Percentiles rank a stretch among this genome's conserved stretches.
Evolutionary conservation across 2,888 invertebrate genomes (phyloP).

Genomic region (Leptarthrus brevirostris): DNA sequence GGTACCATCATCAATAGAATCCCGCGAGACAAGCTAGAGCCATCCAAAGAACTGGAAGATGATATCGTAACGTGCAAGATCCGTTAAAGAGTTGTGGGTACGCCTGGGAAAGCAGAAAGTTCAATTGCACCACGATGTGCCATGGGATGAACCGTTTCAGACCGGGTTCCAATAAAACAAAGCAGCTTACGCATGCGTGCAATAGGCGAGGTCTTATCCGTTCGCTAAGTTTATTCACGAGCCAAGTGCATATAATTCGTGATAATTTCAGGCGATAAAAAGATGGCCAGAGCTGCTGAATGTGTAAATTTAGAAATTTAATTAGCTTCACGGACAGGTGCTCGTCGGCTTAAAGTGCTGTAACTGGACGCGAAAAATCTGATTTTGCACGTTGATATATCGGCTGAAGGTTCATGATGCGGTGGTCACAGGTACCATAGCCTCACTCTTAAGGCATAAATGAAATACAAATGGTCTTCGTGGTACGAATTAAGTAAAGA

Average conservation of each 20-base stretch:
- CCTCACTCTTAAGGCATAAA: too few species aligned
- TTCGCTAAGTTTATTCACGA: constrained; percentile 9
- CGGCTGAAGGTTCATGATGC: not conserved
- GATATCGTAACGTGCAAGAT: constrained; percentile 48
- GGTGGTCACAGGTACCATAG: not conserved
- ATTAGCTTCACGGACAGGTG: constrained; percentile 47
- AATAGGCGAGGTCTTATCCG: constrained; percentile 34
- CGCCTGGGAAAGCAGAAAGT: constrained; percentile 40
- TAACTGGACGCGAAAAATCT: not conserved
- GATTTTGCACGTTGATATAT: constrained; percentile 17
- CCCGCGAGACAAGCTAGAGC: constrained; percentile 2
- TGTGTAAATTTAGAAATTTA: constrained; percentile 45
- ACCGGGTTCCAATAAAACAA: constrained; percentile 39
- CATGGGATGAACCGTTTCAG: constrained; percentile 30
- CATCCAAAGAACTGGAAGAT: constrained; percentile 30
- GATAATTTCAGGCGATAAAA: constrained; percentile 39
- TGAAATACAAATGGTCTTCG: too few species aligned
- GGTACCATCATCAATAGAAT: not conserved
- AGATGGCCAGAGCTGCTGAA: constrained; percentile 33
- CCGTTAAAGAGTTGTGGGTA: constrained; percentile 31
- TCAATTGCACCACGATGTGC: constrained; percentile 16
- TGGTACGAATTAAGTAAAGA: not conserved
- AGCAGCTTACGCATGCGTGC: constrained; percentile 46
- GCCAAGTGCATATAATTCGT: constrained; percentile 38
- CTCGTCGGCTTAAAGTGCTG: not conserved